Evolutionary conservation across 2,888 invertebrate species (phyloP), one percentile per base, ranked within the genome.

Genomic region (Plagodis dolabraria): DNA sequence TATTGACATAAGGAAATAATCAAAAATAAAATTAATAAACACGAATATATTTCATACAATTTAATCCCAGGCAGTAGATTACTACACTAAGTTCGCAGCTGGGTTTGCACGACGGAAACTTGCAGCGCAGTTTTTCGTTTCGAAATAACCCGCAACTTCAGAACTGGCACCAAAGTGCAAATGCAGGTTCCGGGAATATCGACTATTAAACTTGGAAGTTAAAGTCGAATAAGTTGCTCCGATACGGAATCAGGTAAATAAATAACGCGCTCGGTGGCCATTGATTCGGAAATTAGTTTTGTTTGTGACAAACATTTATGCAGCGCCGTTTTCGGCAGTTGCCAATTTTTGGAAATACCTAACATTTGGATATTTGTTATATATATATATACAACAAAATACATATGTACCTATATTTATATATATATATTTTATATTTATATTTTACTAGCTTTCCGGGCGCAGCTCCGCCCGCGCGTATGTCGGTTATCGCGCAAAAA

Each of bases 101-200:
- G 46, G 49, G 51, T 65, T 61, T 59, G 33, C 59, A 33, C 59
- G 49, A 10, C n/a, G 43, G 12, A 42, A 63, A 63, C 60, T 60
- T 53, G 22, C 8, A 49, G 46, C 48, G 53, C 40, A 65, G 53
- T 64, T 65, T 60, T 58, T 63, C 49, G 56, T 51, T 65, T 57
- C 53, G 53, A 62, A 62, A 65, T 63, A 65, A 58, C 55, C 65
- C 60, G 51, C 57, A 65, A 60, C 49, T 62, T 53, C 43, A 54
- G n/a, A 62, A 60, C 66, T 61, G 54, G 52, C 55, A 55, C 61
- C 61, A 50, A 63, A 66, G 63, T 66, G 66, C 63, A 64, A 66
- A 63, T 66, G 57, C 66, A 62, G 59, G 63, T 64, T 64, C 55
- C 35, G 45, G 50, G 45, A 64, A 65, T 60, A 65, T 65, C 54